phyloP scores from a whole-genome alignment of 1,140 invertebrate species.

The Philopotamus ludificatus region DNA sequence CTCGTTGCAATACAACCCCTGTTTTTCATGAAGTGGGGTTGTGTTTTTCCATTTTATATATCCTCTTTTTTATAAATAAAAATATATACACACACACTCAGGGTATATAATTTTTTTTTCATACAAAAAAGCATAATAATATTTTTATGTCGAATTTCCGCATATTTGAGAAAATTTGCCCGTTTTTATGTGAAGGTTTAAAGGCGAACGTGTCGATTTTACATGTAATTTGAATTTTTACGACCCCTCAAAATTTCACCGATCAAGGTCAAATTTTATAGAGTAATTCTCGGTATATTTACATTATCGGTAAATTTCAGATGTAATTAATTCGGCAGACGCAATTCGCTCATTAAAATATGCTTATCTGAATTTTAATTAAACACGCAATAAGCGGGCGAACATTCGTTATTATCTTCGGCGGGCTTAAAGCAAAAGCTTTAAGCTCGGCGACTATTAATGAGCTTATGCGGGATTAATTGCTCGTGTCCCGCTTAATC shows the following conservation, averaged over 20 bases:
- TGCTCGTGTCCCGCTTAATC: conserved; percentile 21
- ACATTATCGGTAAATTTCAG: background rate
- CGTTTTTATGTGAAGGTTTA: conserved; percentile 11
- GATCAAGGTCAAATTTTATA: conserved; percentile 2
- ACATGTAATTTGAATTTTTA: conserved; percentile 31
- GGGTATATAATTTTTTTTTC: background rate
- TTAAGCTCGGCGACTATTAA: conserved; percentile 26
- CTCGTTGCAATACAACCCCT: conserved; percentile 4
- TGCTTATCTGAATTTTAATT: conserved; percentile 24
- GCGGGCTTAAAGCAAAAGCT: conserved; percentile 16
- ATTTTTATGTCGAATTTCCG: background rate
- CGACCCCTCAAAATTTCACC: conserved; percentile 16
- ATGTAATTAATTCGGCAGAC: background rate
- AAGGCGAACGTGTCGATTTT: conserved; percentile 24
- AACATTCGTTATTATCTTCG: conserved; percentile 26
- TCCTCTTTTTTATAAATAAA: background rate
- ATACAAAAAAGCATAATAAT: background rate
- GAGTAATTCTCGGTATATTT: background rate
- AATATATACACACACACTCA: background rate
- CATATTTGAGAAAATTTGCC: background rate
- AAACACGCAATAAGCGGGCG: conserved; percentile 23
- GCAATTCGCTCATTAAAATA: conserved; percentile 17
- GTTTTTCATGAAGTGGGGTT: conserved; percentile 11
- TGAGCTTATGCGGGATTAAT: conserved; percentile 28
- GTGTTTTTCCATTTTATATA: background rate